Base-by-base conservation (phyloP, 2,113 vertebrate genomes). In the Chascanopsetta lugubris region DNA sequence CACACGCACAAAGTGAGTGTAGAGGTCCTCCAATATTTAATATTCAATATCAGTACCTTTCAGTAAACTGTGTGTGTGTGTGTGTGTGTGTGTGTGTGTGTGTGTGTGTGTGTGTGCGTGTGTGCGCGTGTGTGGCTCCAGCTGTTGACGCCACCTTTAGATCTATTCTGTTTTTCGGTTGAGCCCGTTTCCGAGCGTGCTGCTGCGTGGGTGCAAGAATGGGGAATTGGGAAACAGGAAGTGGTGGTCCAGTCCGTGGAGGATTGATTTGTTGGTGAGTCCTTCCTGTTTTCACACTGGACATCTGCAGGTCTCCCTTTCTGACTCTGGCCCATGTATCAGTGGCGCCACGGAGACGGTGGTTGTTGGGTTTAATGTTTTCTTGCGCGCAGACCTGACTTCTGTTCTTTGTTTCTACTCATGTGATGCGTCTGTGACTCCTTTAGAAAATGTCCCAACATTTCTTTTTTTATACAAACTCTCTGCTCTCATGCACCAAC, bases 201-300 rank as follows among this genome's bases (percentile, higher is more conserved):
- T 6, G 65, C 38, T 51, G 11, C 17, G 9, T 9, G n/a, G 42
- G 36, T 34, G 26, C 25, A 61, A 69, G 50, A 87, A 86, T 66
- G 22, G 20, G 78, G 82, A 87, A 87, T 80, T 77, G 36, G 75
- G 75, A 83, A 80, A 68, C 62, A 79, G 78, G 84, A 86, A 85
- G 84, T 82, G 61, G 69, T 61, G 79, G 63, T 22, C 57, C 47
- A 17, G 49, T 70, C 64, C 62, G 74, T 70, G 20, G 56, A 59
- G 56, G 56, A 53, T 43, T 70, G 43, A 83, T 80, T 46, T 53
- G 51, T 73, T 25, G 25, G 66, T 53, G 40, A 72, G 53, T 60
- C 69, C 84, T 87, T 88, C 77, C 86, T 78, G 75, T 82, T 88
- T 88, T 83, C 51, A 58, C 29, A 75, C 13, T 34, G 53, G 71